These are phyloP conservation scores for Quiscalus mexicanus DNA, from an alignment of 2,113 vertebrate genomes.

Conservation along the genomic window DNA sequence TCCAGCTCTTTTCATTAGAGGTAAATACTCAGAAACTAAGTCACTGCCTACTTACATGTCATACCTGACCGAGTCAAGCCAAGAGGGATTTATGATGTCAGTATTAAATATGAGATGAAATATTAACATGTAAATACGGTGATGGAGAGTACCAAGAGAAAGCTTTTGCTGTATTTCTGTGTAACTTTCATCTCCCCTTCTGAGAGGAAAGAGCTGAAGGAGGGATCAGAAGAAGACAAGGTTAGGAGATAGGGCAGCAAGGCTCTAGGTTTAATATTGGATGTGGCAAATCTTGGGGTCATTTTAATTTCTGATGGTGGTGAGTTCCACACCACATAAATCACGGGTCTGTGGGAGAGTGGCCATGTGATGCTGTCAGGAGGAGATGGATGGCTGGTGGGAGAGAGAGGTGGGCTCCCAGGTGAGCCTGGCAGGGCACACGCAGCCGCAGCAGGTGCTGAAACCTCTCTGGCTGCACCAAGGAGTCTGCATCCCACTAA, in stretches of 20 bases:
- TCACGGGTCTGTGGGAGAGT: neutral
- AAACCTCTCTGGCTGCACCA: neutral
- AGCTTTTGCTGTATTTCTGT: accelerated
- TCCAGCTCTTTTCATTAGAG: neutral
- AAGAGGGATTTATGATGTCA: neutral
- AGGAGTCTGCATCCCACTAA: neutral
- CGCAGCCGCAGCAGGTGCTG: accelerated
- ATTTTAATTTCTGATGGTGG: neutral
- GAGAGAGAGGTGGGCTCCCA: neutral
- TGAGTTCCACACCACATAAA: neutral
- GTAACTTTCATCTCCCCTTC: neutral
- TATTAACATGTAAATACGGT: neutral
- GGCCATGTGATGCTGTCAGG: neutral
- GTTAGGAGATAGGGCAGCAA: neutral
- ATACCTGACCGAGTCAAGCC: neutral
- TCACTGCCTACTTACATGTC: neutral
- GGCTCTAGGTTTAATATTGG: neutral
- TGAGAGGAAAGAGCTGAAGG: neutral
- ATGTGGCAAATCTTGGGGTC: neutral
- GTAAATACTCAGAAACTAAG: neutral
- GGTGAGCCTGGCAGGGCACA: neutral
- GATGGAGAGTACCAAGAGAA: neutral
- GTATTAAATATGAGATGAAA: neutral
- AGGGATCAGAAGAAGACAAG: neutral
- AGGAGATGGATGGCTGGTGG: neutral